Evolutionary conservation across 2,113 vertebrate genomes (phyloP), one percentile per base, ranked within the genome.

Genomic region (Poeciliopsis occidentalis): DNA sequence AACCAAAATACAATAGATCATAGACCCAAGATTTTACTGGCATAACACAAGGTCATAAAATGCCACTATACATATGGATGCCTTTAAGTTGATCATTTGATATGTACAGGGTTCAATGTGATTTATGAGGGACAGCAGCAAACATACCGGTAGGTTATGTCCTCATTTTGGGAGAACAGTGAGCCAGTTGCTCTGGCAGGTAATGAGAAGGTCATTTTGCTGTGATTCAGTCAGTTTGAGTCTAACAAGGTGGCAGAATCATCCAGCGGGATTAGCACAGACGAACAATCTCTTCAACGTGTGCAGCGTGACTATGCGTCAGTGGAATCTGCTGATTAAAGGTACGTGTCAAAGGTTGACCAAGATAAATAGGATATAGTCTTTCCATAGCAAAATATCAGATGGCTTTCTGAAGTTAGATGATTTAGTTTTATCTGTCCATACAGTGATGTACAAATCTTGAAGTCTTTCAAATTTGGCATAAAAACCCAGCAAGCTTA

Each of bases 171-270:
- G 12, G 19, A 57, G 24, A 15, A 71, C 70, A 47, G 51, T 13
- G 72, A 54, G 63, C 30, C 34, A 70, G 73, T 71, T 76, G 69
- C 31, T 12, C 17, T 24, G 26, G 41, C 79, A 85, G 81, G 84
- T 91, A 76, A 64, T 71, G 82, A 73, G 89, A 85, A 91, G 86
- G 87, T 91, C 88, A 82, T 51, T 62, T 86, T 66, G 57, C 29
- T 87, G 67, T 81, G 76, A 87, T 79, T 88, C 62, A 84, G 76
- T 84, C 71, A 73, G 82, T 88, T 87, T 80, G 83, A 83, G 69
- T 80, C 78, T 68, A 85, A 88, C 83, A 81, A 82, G 80, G 73
- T 76, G 80, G 78, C 83, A 64, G 86, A 86, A 87, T 90, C 77
- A 87, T 87, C 89, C 83, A 83, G 69, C 47, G 73, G 88, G 85